Evolutionary conservation across 2,888 invertebrate genomes (phyloP), one percentile per base, ranked within the genome.

Genomic region (Macrophya annulata): DNA sequence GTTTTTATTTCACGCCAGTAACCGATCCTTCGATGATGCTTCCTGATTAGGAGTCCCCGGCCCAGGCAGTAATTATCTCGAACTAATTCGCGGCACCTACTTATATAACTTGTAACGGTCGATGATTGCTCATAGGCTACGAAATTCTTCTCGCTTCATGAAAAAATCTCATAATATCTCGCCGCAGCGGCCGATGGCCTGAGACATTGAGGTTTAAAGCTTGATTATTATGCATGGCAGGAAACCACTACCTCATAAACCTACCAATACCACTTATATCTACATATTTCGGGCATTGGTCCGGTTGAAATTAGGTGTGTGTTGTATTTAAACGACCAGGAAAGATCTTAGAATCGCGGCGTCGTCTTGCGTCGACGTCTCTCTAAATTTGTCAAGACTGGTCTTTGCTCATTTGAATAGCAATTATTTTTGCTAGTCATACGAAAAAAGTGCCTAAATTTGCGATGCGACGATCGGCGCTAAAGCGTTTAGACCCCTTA

Each of bases 311-410:
- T 68, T 4, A 17, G 37, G 15, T 31, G 65, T 31, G 65, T 0
- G 17, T 15, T 68, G 15, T 31, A 4, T 31, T 15, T 37, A 12
- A 25, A 6, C 65, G 65, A 68, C 31, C 31, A 15, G 37, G 12
- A 1, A 68, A 68, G 6, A 17, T 68, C 31, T 68, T 31, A 31
- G 37, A 31, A 68, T 84, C 21, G 68, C 9, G 21, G 45, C n/a
- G 45, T 25, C 43, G 9, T 43, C 15, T 74, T 4, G n/a, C 45
- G 31, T 37, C n/a, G 74, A 74, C 84, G 72, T 84, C 85, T 68
- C 86, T 86, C 87, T 89, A 88, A 88, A 89, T 89, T 89, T 89
- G 89, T 89, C 88, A 87, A 88, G 87, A 89, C 87, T 86, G 87
- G 87, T 89, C 86, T 87, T 87, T 17, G 51, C 51, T 89, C 87